These are phyloP conservation scores for Tachina fera DNA, from an alignment of 2,888 invertebrate genomes.

Conservation along the genomic window DNA sequence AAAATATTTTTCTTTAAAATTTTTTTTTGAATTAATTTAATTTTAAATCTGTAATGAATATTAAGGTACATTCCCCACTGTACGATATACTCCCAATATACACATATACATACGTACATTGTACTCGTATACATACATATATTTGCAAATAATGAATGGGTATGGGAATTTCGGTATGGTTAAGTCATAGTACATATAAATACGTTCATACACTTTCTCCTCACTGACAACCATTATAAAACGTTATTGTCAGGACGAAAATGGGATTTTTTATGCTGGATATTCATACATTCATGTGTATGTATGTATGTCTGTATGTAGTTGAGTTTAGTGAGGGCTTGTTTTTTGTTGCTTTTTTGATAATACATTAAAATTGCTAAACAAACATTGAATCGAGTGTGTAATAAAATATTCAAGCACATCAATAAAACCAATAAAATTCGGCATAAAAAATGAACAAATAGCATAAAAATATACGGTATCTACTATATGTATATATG, in stretches of 20 bases:
- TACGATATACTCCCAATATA: no score
- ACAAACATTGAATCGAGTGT: constrained; percentile 75
- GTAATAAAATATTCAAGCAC: constrained; percentile 78
- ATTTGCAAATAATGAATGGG: constrained; percentile 21
- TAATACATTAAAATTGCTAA: constrained; percentile 79
- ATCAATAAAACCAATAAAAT: constrained; percentile 76
- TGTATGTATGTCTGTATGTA: neutral
- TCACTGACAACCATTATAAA: neutral
- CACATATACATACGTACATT: no score
- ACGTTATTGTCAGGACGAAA: neutral
- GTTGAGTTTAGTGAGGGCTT: neutral
- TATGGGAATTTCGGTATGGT: constrained; percentile 79
- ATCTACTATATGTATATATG: no score
- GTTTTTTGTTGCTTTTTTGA: constrained; percentile 51
- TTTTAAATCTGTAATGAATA: no score
- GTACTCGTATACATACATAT: neutral
- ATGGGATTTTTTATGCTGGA: neutral
- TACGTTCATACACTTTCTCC: neutral
- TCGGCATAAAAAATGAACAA: constrained; percentile 72
- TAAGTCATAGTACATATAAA: constrained; percentile 69
- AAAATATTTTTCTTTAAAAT: no score
- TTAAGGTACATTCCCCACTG: no score
- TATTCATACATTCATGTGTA: neutral
- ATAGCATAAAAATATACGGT: constrained; percentile 44
- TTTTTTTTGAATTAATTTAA: no score